Evolutionary conservation across 2,888 invertebrate species (phyloP), one percentile per base, ranked within the genome.

Genomic region (Eupithecia insigniata): DNA sequence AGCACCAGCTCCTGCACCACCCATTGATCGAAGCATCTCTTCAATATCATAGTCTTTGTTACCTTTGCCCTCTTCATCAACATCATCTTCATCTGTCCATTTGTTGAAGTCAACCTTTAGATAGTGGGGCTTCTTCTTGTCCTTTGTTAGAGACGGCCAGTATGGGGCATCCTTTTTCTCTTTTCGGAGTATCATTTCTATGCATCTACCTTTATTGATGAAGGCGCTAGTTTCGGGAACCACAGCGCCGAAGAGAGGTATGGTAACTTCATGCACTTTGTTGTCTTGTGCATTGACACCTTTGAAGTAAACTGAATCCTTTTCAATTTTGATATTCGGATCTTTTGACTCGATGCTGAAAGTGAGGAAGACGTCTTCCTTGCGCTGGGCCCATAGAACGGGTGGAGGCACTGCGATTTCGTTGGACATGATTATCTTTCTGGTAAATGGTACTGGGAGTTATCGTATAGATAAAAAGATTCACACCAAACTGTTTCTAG

Each of bases 71-170:
- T 79, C 87, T 72, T 89, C 95, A 80, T 98, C 98, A 70, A 98
- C 98, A 76, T 99, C 99, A 85, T 98, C 98, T 92, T 99, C 99
- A 93, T 99, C 99, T 92, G 96, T 96, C 99, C 99, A 99, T 94
- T 99, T 99, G 89, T 98, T 98, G 90, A 99, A 99, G 89, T 99
- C 99, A 83, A 99, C 97, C 95, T 99, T 99, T 82, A 99, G 95
- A 97, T 99, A 99, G 89, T 99, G 99, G 82, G 97, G 96, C 94
- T 99, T 99, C 90, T 96, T 96, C 85, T 96, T 97, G 83, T 97
- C 97, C 88, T 97, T 97, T 72, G 98, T 97, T 81, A 99, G 94
- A 79, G 97, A 95, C 69, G 98, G 97, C 99, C 99, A 99, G 89
- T 96, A 99, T 1, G 97, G 95, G 75, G 97, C 97, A 66, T 90